Evolutionary conservation across 1,140 invertebrate species (phyloP).

Genomic region (Trypoxylus dichotomus): DNA sequence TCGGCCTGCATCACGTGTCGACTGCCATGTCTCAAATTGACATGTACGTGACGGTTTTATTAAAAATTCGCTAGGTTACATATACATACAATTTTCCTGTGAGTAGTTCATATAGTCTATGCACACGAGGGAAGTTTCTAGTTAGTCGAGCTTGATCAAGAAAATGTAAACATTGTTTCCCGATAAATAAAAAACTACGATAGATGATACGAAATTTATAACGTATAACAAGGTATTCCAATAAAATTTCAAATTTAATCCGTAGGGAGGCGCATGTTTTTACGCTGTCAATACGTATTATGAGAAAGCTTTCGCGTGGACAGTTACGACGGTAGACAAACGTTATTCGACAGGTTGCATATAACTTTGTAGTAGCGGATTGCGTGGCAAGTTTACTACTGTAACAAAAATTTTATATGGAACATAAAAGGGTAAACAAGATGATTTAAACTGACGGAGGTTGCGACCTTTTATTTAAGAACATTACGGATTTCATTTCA

Average conservation of each 20-base stretch:
- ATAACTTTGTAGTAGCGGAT: not conserved
- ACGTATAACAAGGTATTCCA: no score
- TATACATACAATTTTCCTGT: not conserved
- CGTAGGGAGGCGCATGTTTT: no score
- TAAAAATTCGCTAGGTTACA: not conserved
- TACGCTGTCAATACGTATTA: no score
- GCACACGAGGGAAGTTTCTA: no score
- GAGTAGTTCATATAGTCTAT: not conserved
- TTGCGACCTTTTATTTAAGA: not conserved
- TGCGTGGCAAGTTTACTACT: not conserved
- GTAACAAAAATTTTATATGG: not conserved
- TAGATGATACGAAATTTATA: no score
- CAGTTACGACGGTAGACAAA: no score
- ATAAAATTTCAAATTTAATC: no score
- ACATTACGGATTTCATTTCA: not conserved
- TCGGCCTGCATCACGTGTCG: not conserved
- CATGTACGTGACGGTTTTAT: not conserved
- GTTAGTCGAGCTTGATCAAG: no score
- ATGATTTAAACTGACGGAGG: not conserved
- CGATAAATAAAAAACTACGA: no score
- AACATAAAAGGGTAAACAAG: not conserved
- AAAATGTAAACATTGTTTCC: no score
- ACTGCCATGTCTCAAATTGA: not conserved
- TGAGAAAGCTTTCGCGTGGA: no score
- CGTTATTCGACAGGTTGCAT: not conserved